These are phyloP conservation scores for Druon quercuslanigerum DNA, from an alignment of 1,140 invertebrate genomes.

Conservation along the genomic window DNA sequence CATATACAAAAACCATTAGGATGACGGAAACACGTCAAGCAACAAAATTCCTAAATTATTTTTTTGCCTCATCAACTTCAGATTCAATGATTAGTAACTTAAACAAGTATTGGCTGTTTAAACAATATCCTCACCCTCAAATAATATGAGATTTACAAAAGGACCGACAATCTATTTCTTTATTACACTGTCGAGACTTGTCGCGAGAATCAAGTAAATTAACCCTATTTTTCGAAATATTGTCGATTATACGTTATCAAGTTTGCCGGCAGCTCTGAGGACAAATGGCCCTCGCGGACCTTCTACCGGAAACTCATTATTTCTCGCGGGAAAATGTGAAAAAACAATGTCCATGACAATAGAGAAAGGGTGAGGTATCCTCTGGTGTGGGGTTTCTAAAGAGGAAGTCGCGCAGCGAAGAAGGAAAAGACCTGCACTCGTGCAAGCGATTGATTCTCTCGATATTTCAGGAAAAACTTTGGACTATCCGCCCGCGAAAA, in stretches of 20 bases:
- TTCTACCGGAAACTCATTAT: slow-evolving; percentile 39
- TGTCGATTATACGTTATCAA: background rate
- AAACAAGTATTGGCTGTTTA: no score
- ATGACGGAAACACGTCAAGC: no score
- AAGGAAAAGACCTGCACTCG: slow-evolving; percentile 52
- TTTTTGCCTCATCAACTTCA: no score
- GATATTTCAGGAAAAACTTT: slow-evolving; percentile 65
- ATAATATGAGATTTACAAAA: no score
- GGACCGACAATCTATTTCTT: no score
- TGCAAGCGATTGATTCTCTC: slow-evolving; percentile 69
- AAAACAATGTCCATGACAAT: background rate
- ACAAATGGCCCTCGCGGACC: slow-evolving; percentile 8
- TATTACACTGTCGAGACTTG: no score
- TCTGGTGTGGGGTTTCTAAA: slow-evolving; percentile 12
- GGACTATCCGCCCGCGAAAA: slow-evolving; percentile 65
- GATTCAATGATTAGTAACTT: no score
- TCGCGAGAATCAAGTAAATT: background rate
- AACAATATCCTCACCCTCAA: no score
- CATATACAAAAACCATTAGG: no score
- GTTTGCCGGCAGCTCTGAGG: background rate
- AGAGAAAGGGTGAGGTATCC: slow-evolving; percentile 12
- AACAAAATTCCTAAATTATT: no score
- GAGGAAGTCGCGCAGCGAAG: slow-evolving; percentile 9
- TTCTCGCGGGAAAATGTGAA: slow-evolving; percentile 14
- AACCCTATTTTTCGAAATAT: background rate